Percentiles rank a stretch among this genome's conserved stretches.
Conservation (phyloP, 2,888 invertebrate genomes). For the Pasiphila rectangulata region DNA sequence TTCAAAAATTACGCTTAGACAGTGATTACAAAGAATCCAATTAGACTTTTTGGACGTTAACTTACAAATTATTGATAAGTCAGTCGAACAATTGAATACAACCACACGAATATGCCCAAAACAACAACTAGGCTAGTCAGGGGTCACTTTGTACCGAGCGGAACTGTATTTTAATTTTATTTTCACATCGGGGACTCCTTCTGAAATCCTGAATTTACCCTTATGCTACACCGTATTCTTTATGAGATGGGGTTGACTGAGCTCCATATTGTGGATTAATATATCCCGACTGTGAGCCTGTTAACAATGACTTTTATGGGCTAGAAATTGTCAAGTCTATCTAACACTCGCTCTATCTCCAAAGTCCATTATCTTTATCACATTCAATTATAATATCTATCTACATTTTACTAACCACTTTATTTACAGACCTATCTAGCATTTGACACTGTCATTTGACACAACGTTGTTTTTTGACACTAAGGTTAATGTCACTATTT, state of each 20-base stretch:
- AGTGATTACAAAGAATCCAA: conserved; percentile 41
- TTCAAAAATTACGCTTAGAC: conserved; percentile 43
- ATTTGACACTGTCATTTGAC: conserved; percentile 28
- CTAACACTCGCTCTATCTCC: conserved; percentile 43
- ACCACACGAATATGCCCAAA: conserved; percentile 42
- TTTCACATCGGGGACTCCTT: neutral
- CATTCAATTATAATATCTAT: conserved; percentile 72
- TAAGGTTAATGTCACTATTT: conserved; percentile 14
- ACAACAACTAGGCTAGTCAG: conserved; percentile 13
- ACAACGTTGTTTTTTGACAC: conserved; percentile 28
- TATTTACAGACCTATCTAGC: conserved; percentile 55
- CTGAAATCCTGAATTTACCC: neutral
- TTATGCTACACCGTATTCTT: neutral
- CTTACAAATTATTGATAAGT: conserved; percentile 55
- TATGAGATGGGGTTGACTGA: neutral
- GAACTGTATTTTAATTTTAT: neutral
- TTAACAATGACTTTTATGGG: conserved; percentile 34
- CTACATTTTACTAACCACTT: conserved; percentile 65
- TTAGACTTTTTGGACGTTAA: conserved; percentile 62
- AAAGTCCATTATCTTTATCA: conserved; percentile 55
- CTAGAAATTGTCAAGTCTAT: conserved; percentile 41
- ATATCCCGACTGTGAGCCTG: conserved; percentile 13
- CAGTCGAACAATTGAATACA: conserved; percentile 63
- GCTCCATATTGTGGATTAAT: neutral
- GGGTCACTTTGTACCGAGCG: conserved; percentile 1